Conservation (phyloP, 2,113 vertebrate genomes). For the Casuarius casuarius region DNA sequence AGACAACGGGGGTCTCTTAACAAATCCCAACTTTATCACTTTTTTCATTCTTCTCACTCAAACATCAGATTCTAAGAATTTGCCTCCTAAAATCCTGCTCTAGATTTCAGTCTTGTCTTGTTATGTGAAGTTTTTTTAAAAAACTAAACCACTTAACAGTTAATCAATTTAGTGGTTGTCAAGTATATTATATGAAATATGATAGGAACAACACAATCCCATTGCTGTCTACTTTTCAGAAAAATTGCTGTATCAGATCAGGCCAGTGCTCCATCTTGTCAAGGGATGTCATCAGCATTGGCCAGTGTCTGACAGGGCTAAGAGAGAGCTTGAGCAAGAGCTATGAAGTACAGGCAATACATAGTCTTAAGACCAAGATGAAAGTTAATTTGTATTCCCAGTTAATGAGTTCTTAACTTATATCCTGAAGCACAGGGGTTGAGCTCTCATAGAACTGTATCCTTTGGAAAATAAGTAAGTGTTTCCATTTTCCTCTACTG, state of each 20-base stretch:
- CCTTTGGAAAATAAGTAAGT: not conserved
- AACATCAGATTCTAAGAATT: not conserved
- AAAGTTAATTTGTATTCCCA: conserved; percentile 36
- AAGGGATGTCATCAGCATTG: not conserved
- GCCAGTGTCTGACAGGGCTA: not conserved
- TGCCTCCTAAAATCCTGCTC: not conserved
- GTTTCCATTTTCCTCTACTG: conserved; percentile 19
- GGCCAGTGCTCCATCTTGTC: not conserved
- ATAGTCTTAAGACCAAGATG: not conserved
- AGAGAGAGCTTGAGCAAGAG: not conserved
- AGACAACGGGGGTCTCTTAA: not conserved
- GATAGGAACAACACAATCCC: not conserved
- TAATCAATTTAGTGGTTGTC: not conserved
- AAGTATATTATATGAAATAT: not conserved
- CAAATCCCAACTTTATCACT: not conserved
- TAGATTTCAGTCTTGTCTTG: not conserved
- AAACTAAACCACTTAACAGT: not conserved
- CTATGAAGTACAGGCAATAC: not conserved
- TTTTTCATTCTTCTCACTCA: not conserved
- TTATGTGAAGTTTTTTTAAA: not conserved
- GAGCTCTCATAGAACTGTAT: not conserved
- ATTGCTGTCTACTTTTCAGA: not conserved
- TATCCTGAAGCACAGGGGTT: conserved; percentile 13
- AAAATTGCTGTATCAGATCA: not conserved
- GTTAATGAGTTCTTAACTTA: conserved; percentile 55